phyloP scores from a whole-genome alignment of 2,113 vertebrate species.

The Platysteira castanea region DNA sequence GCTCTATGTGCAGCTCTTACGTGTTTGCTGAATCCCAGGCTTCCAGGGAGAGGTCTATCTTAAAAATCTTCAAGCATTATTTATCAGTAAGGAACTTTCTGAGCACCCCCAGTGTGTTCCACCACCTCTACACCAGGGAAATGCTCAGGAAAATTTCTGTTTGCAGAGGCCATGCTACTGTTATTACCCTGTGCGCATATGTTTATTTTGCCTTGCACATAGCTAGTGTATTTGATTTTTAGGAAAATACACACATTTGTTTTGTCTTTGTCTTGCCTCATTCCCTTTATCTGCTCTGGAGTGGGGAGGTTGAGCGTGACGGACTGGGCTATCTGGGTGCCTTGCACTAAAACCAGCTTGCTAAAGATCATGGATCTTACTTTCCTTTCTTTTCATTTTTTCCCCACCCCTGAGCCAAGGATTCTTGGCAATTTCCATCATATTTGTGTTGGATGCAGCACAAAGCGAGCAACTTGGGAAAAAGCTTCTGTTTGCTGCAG shows the following conservation, averaged over 20 bases:
- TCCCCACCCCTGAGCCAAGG: not conserved
- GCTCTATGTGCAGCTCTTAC: not conserved
- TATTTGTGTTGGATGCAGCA: not conserved
- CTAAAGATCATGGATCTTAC: not conserved
- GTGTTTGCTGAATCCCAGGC: not conserved
- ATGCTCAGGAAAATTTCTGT: not conserved
- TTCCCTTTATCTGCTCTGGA: not conserved
- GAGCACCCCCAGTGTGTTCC: not conserved
- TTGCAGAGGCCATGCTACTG: not conserved
- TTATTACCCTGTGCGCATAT: not conserved
- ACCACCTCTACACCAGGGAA: not conserved
- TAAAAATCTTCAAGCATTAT: not conserved
- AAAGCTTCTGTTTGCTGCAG: not conserved
- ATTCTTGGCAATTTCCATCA: not conserved
- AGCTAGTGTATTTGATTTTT: not conserved
- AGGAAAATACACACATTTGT: not conserved
- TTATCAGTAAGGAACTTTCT: not conserved
- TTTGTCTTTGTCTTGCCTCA: not conserved
- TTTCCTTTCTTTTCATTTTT: not conserved
- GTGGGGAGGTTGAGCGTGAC: not conserved
- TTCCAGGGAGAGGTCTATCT: not conserved
- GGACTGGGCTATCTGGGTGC: not conserved
- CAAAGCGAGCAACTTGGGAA: not conserved
- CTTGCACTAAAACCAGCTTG: not conserved
- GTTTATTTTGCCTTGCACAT: not conserved